Conservation (phyloP, 2,113 vertebrate species). For the Neopipo cinnamomea region DNA sequence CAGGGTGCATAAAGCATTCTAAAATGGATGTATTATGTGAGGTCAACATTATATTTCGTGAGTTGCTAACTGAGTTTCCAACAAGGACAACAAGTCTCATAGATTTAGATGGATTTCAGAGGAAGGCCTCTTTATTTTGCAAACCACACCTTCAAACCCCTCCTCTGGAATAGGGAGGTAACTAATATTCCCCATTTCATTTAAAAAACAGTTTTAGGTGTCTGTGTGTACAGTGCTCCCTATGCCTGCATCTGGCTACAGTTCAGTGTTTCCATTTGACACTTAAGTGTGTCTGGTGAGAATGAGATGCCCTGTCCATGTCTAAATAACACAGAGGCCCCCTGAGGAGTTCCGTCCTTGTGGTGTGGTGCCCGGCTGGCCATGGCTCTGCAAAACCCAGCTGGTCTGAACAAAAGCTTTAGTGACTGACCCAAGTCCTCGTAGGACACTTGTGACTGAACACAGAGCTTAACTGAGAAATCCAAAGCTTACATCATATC, state of each 20-base stretch:
- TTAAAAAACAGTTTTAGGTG: neutral
- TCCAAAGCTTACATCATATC: neutral
- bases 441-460: neutral
- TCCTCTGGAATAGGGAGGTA: neutral
- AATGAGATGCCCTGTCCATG: neutral
- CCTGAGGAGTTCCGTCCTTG: rapidly evolving
- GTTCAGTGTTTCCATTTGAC: neutral
- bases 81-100: neutral
- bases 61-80: neutral
- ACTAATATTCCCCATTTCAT: neutral
- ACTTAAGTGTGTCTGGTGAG: neutral
- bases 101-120: neutral
- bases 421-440: neutral
- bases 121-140: neutral
- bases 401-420: conserved; percentile 6
- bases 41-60: neutral
- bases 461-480: neutral
- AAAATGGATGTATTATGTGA: neutral
- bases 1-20: neutral
- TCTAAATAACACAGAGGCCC: neutral
- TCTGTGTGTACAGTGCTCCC: neutral
- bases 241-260: neutral
- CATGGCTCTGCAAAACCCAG: neutral
- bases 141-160: neutral
- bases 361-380: neutral